Evolutionary conservation across 2,888 invertebrate genomes (phyloP), one percentile per base, ranked within the genome.

Genomic region (Megaustenia siamemsis): DNA sequence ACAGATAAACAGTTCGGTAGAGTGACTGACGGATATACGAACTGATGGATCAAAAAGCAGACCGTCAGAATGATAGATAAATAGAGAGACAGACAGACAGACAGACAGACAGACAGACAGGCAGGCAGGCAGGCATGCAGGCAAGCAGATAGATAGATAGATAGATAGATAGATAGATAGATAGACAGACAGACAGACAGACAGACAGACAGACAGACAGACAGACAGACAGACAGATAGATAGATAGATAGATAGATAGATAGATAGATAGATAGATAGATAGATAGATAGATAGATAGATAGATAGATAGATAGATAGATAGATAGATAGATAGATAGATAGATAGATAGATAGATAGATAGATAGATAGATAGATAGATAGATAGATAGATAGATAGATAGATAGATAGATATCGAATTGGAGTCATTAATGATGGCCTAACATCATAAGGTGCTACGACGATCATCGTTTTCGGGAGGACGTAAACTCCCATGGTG

Each of bases 321-420:
- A 69, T 69, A 69, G 69, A 69, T 69, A 69, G 69, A 69, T 69
- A 69, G 69, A 69, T 69, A 69, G 69, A 69, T 69, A 69, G 69
- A 69, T 69, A 69, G 69, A 69, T 69, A 69, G 69, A 69, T 69
- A 69, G 69, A 69, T 69, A 69, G 68, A 68, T 68, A 68, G 68
- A 68, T 68, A 68, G 68, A 68, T 68, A 68, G 68, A 68, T 68
- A 68, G 68, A 68, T 68, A 68, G 68, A 68, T 68, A 68, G 68
- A 68, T 68, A 68, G 68, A 68, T 68, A 68, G 68, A 68, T 68
- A 68, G 68, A 68, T 68, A 68, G 68, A 68, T 68, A n/a, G n/a
- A n/a, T n/a, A n/a, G n/a, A n/a, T n/a, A n/a, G n/a, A n/a, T n/a
- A n/a, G n/a, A n/a, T n/a, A n/a, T n/a, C n/a, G n/a, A n/a, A n/a